Evolutionary conservation across 2,113 vertebrate species (phyloP), one percentile per base, ranked within the genome.

Genomic region (Thinocorus orbignyianus): DNA sequence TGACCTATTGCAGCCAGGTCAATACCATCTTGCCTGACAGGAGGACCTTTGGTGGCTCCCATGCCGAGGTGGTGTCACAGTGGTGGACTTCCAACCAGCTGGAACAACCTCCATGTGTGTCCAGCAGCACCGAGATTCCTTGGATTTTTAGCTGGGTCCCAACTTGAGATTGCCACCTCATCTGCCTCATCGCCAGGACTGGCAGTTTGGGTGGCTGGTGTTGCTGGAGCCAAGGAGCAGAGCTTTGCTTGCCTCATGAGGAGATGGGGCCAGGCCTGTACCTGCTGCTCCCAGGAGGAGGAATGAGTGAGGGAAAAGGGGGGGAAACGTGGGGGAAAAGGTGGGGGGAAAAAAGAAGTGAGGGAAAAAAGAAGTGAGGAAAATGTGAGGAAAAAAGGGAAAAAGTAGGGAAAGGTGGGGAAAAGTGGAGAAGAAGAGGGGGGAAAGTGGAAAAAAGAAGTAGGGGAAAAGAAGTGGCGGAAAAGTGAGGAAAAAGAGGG

Each of bases 191-290:
- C 20, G 1, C 13, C 0, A 0, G 54, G 23, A 6, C 51, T 5
- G 11, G 7, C 7, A 2, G 15, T 24, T 2, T 0, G 1, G 20
- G 16, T 2, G 31, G 10, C 62, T 2, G 24, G 13, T 0, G 2
- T 7, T 31, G 24, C 1, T 0, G 5, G 37, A 37, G 7, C 16
- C 9, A 5, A 22, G 19, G 17, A 16, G 58, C 58, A 15, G 4
- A 15, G 26, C 61, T 61, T 33, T 0, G 0, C 26, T 11, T 3
- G 2, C n/a, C 16, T 28, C 51, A 10, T 1, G 2, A 23, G 11
- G 39, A 25, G 39, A 52, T 17, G 6, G 11, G 23, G 16, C 31
- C 31, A n/a, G 12, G 20, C 18, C 71, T 10, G 31, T 3, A 3
- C 14, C 10, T 4, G 17, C 37, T 6, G 64, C 37, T 18, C 17